Evolutionary conservation across 2,888 invertebrate species (phyloP), one percentile per base, ranked within the genome.

Genomic region (Acleris holmiana): DNA sequence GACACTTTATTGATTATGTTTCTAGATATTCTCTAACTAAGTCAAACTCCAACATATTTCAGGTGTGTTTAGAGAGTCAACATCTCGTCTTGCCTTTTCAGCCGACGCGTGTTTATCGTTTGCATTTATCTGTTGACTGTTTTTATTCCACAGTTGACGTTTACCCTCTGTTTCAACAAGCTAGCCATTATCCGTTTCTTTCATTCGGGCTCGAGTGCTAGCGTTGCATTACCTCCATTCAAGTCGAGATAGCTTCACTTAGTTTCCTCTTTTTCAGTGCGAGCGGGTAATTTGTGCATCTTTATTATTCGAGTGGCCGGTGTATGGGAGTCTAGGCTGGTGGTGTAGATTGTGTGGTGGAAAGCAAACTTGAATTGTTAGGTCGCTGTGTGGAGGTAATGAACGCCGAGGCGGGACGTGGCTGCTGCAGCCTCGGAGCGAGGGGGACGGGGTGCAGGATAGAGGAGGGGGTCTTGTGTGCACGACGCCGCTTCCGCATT

Each of bases 41-140:
- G 56, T 67, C 51, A 61, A 44, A 66, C 58, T 69, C 51, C 54
- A 65, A 70, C 68, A 69, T 68, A 73, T 71, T 74, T 66, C 69
- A 74, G 65, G 61, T 71, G 61, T 79, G 77, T 81, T 81, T 78
- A 71, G 49, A 74, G 71, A 83, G 85, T 80, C 78, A 88, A 88
- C 86, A 84, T 77, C 80, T 81, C 77, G 79, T 84, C 77, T 83
- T 78, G 82, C 83, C 86, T 86, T 85, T 91, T 86, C 88, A 88
- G 85, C 83, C 82, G 78, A 80, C 82, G 76, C 86, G 81, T 85
- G 91, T 92, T 92, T 88, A 90, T 90, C 92, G 83, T 92, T 86
- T 86, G 86, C 90, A 89, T 92, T 92, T 92, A 89, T 92, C 91
- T 92, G 92, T 92, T 92, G 92, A 92, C 92, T 88, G 90, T 92